These are phyloP conservation scores for Galeruca laticollis DNA, from an alignment of 2,888 invertebrate genomes.

Conservation along the genomic window DNA sequence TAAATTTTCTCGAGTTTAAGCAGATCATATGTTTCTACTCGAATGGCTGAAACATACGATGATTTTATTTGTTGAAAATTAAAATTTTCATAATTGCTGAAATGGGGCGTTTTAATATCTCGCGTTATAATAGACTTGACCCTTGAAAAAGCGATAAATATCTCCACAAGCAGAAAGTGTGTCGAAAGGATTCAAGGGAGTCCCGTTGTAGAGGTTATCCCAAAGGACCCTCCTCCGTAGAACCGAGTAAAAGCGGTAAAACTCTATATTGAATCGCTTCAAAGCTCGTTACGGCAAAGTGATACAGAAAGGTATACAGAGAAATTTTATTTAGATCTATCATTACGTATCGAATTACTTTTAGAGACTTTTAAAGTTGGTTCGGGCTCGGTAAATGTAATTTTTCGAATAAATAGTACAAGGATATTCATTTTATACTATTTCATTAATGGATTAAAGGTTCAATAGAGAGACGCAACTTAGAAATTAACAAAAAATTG, in stretches of 20 bases:
- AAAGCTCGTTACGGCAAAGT: slow-evolving; percentile 37
- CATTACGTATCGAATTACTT: slow-evolving; percentile 30
- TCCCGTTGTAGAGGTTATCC: slow-evolving; percentile 34
- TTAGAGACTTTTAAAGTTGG: slow-evolving; percentile 5
- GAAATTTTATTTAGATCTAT: slow-evolving; percentile 18
- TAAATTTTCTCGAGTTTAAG: no score
- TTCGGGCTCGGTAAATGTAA: no score
- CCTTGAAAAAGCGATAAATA: slow-evolving; percentile 18
- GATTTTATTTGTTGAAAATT: no score
- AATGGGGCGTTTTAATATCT: no score
- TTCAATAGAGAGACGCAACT: no score
- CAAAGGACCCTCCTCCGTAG: slow-evolving; percentile 18
- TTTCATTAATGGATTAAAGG: no score
- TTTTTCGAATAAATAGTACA: no score
- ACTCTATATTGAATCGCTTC: slow-evolving; percentile 41
- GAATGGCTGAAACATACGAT: neutral
- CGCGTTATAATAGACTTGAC: no score
- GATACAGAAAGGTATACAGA: slow-evolving; percentile 29
- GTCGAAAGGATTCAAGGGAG: slow-evolving; percentile 28
- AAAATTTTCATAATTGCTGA: no score
- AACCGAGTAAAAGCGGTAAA: slow-evolving; percentile 37
- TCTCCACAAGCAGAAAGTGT: slow-evolving; percentile 13
- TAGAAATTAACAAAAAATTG: no score
- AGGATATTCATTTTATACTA: no score
- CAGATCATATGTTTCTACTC: no score